phyloP scores from a whole-genome alignment of 2,888 invertebrate genomes.

The Apoderus coryli region DNA sequence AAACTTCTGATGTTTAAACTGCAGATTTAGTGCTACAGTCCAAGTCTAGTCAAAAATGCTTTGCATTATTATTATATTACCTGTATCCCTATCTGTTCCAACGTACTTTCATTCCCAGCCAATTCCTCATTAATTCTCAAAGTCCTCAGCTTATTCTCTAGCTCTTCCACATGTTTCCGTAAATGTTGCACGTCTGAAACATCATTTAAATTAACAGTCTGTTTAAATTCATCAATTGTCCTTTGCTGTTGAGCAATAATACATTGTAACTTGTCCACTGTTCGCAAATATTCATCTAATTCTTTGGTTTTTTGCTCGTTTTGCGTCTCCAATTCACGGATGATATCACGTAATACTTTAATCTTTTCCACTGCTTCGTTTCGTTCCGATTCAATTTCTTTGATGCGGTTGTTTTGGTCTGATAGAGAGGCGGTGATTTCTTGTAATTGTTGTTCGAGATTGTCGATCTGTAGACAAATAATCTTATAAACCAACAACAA shows the following conservation, averaged over 20 bases:
- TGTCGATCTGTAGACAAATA: conserved; percentile 76
- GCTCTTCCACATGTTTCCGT: conserved; percentile 33
- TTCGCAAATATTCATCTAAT: conserved; percentile 38
- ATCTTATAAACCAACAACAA: too few relatives aligned
- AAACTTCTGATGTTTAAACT: too few relatives aligned
- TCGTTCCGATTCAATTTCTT: conserved; percentile 53
- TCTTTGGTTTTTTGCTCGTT: conserved; percentile 50
- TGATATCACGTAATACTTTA: conserved; percentile 57
- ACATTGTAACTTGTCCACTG: conserved; percentile 41
- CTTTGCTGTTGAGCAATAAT: conserved; percentile 36
- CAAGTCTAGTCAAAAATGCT: too few relatives aligned
- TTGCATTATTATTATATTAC: too few relatives aligned
- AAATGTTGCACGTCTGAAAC: conserved; percentile 29
- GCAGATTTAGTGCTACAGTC: too few relatives aligned
- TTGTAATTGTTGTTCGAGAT: conserved; percentile 59
- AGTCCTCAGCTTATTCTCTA: conserved; percentile 32
- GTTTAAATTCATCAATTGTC: conserved; percentile 31
- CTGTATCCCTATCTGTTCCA: conserved; percentile 32
- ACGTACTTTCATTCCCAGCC: conserved; percentile 30
- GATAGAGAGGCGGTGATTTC: conserved; percentile 48
- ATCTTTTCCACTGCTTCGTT: conserved; percentile 66
- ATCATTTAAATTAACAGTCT: conserved; percentile 34
- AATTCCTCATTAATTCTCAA: conserved; percentile 27
- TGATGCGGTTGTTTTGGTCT: conserved; percentile 46
- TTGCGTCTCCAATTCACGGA: conserved; percentile 61